Conservation (phyloP, 2,888 invertebrate species). For the Labia minor region DNA sequence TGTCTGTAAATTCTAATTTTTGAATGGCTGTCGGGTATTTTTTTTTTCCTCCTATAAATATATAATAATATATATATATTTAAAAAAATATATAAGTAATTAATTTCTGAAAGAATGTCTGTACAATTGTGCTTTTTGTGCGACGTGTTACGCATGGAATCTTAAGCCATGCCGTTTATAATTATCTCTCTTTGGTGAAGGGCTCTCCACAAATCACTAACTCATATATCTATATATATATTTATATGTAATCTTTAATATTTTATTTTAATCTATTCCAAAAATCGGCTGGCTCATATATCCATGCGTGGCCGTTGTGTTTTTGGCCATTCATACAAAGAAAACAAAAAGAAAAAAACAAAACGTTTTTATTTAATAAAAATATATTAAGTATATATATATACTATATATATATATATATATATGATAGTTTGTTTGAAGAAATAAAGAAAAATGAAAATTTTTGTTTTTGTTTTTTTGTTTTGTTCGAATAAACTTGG, state of each 20-base stretch:
- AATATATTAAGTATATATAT: too few relatives aligned
- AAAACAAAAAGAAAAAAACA: too few relatives aligned
- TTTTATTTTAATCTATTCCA: not conserved
- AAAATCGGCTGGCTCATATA: not conserved
- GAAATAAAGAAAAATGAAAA: not conserved
- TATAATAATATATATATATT: too few relatives aligned
- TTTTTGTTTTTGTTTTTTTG: not conserved
- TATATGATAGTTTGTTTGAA: too few relatives aligned
- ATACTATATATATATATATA: too few relatives aligned
- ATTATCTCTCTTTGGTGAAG: not conserved
- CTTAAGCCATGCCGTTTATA: not conserved
- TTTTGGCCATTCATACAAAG: not conserved
- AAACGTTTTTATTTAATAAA: not conserved
- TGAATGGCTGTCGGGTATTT: not conserved
- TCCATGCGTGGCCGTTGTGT: not conserved
- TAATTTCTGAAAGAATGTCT: not conserved
- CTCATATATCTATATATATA: too few relatives aligned
- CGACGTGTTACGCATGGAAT: not conserved
- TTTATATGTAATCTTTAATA: not conserved
- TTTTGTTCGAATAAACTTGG: not conserved
- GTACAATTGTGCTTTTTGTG: not conserved
- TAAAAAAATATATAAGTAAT: too few relatives aligned
- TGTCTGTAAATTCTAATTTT: constrained; percentile 21
- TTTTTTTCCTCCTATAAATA: not conserved
- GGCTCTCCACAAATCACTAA: too few relatives aligned